Evolutionary conservation across 2,113 vertebrate species (phyloP).

Genomic region (Elgaria multicarinata): DNA sequence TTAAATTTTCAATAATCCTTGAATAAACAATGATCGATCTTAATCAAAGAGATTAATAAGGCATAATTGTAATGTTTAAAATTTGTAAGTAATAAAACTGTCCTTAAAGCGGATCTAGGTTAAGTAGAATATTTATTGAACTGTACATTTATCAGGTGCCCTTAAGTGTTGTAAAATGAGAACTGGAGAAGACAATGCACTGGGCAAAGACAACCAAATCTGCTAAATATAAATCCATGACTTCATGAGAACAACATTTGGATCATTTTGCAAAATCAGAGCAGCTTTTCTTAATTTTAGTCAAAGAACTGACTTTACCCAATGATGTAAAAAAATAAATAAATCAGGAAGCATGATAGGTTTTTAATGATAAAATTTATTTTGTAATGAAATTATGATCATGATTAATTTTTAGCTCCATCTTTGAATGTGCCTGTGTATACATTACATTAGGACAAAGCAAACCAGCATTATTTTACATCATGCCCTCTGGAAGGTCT

Average conservation of each 20-base stretch:
- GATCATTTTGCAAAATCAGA: neutral
- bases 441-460: slow-evolving; percentile 41
- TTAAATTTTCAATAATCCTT: slow-evolving; percentile 15
- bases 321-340: slow-evolving; percentile 1
- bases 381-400: slow-evolving; percentile 36
- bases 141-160: neutral
- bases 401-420: slow-evolving; percentile 18
- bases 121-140: slow-evolving; percentile 21
- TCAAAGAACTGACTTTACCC: neutral
- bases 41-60: slow-evolving; percentile 23
- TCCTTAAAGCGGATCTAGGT: neutral
- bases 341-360: no score
- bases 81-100: neutral
- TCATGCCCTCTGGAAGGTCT: neutral
- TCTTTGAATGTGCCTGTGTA: slow-evolving; percentile 43
- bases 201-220: neutral
- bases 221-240: neutral
- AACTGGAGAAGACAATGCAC: neutral
- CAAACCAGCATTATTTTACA: slow-evolving; percentile 25
- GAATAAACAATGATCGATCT: neutral
- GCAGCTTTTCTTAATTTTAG: slow-evolving; percentile 3
- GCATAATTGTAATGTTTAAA: neutral
- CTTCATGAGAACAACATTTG: neutral
- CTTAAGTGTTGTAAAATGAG: neutral
- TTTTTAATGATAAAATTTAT: neutral